These are phyloP conservation scores for Hiodon tergisus DNA, from an alignment of 2,113 vertebrate species.

Conservation along the genomic window DNA sequence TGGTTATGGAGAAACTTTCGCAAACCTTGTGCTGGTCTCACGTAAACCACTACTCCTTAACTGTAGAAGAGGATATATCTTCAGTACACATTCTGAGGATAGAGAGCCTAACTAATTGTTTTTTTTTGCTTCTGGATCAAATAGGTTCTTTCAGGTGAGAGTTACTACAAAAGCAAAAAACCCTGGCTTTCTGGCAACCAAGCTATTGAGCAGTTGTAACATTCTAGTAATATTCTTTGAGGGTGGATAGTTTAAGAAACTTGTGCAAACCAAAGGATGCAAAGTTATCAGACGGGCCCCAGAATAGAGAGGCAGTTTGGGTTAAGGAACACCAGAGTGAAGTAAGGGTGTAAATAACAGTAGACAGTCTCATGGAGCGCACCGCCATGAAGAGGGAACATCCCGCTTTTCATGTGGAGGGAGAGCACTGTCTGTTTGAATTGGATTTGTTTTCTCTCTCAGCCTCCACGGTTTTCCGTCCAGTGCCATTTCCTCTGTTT, in stretches of 20 bases:
- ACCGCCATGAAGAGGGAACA: background rate
- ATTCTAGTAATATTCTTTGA: background rate
- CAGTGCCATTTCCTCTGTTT: background rate
- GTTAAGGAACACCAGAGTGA: no score
- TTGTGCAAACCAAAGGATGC: no score
- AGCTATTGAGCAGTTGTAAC: background rate
- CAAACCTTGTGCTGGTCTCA: constrained; percentile 29
- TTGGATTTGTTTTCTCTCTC: background rate
- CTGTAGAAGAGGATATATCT: constrained; percentile 52
- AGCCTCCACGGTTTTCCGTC: background rate
- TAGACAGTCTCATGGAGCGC: background rate
- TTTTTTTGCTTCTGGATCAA: constrained; percentile 62
- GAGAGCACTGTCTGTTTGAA: background rate
- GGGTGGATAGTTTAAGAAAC: background rate
- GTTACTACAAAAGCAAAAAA: constrained; percentile 59
- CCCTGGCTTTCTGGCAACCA: constrained; percentile 31
- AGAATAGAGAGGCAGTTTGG: no score
- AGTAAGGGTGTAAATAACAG: background rate
- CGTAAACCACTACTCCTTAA: background rate
- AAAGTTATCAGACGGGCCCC: no score
- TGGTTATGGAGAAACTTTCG: constrained; percentile 37
- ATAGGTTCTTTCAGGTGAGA: constrained; percentile 63
- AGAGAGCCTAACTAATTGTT: constrained; percentile 65
- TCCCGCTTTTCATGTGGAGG: background rate
- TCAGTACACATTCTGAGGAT: constrained; percentile 65